Base-by-base conservation (phyloP, 2,113 vertebrate genomes). In the Microtus montanus region DNA sequence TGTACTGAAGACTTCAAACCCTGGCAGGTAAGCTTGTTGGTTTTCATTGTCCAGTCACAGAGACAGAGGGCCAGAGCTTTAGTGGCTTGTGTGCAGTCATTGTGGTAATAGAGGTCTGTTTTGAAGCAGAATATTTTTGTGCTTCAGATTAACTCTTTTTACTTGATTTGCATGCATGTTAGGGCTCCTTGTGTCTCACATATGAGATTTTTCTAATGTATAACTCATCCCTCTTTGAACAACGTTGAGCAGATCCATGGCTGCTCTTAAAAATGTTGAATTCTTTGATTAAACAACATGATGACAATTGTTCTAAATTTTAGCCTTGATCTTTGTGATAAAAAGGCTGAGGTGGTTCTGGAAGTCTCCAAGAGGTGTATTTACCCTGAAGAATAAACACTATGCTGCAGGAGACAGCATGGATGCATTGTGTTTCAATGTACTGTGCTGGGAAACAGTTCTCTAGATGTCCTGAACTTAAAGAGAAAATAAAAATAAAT, bases 391-490 rank as follows among this genome's bases (percentile, higher is more conserved):
- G n/a, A 89, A 44, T 64, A 47, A 58, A 28, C 26, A 47, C 49
- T n/a, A 35, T n/a, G 44, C 0, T 33, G 12, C 10, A 13, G 10
- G 20, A 77, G 47, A 41, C 4, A 28, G 10, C 41, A 90, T 28
- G 22, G 79, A 7, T 3, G 28, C 80, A 41, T 63, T 83, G n/a
- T 15, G 5, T 85, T 64, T 10, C 75, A 35, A 19, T 33, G 61
- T 33, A 35, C n/a, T 14, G 11, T 19, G 74, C 64, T 80, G 64
- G n/a, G 41, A 94, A 78, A 74, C 38, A 44, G 84, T 75, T 80
- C 95, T 94, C 70, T 38, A 79, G 91, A 95, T 95, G 33, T 33
- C 63, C 61, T 85, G 33, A 94, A 75, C 71, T 79, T 8, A 28
- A 66, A 80, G 52, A 26, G 58, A 49, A 52, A 93, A 28, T 8